Evolutionary conservation across 2,888 invertebrate genomes (phyloP), one percentile per base, ranked within the genome.

Genomic region (Tetramorium bicarinatum): DNA sequence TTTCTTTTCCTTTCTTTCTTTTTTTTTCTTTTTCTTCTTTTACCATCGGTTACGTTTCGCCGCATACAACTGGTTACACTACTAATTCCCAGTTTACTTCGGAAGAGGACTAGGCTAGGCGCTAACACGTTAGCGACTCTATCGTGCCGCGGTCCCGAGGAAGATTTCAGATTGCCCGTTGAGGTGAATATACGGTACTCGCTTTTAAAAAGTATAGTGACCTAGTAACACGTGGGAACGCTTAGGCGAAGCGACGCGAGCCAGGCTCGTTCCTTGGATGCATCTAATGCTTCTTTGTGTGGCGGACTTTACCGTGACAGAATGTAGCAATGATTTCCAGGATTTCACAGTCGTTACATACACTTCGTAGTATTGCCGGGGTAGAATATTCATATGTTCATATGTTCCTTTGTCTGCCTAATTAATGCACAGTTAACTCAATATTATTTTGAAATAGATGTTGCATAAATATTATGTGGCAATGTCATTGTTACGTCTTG

Each of bases 151-250:
- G 71, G 84, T 71, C 69, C 56, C 54, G 83, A 88, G 87, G 86
- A 77, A 88, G 86, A 77, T 87, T 82, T 34, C 59, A 85, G 89
- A 89, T 91, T 85, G 90, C 84, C 71, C 54, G 67, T 85, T 87
- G 86, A 89, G 91, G 90, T 88, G 91, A 89, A 85, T 85, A 88
- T 91, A 90, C 90, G 90, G 91, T 90, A 90, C 88, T 44, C 84
- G 86, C 80, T 83, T 89, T 89, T 88, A 91, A 91, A 89, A 90
- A 90, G 89, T 91, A 91, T 91, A 91, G 86, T 90, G 90, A 90
- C 90, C 90, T 88, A 91, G 91, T 90, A 90, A 90, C 85, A 91
- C 91, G 90, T 90, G 90, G 89, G 90, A 90, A 90, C 87, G 85
- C 88, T 90, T 89, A 90, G 87, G 79, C 75, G 76, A 82, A 80